These are phyloP conservation scores for Capitulum mitella DNA, from an alignment of 2,888 invertebrate genomes.

Conservation along the genomic window DNA sequence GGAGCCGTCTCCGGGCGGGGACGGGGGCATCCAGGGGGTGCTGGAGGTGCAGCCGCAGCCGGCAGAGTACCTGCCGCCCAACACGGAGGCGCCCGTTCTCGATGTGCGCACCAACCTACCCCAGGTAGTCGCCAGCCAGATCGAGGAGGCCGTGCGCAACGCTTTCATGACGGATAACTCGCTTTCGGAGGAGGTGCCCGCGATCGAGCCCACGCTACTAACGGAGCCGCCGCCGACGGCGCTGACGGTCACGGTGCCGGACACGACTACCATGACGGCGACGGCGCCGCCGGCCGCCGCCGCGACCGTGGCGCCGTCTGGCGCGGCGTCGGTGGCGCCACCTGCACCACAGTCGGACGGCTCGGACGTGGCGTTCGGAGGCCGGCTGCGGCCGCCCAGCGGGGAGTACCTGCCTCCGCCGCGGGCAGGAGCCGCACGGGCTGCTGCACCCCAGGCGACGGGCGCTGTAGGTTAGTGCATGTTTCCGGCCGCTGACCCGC, in stretches of 20 bases:
- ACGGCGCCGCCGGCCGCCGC: not conserved
- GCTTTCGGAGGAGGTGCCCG: not conserved
- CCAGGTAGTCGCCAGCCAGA: not conserved
- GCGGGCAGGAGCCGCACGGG: not conserved
- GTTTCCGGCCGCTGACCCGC: not conserved
- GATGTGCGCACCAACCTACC: not conserved
- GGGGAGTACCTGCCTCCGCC: not conserved
- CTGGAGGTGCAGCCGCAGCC: not conserved
- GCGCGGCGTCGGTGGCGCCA: not conserved
- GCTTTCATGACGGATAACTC: not conserved
- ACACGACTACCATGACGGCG: not conserved
- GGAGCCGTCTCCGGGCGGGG: not conserved
- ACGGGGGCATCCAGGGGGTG: not conserved
- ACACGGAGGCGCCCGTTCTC: not conserved
- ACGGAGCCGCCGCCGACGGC: not conserved
- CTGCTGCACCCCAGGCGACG: not conserved
- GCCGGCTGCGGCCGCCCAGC: not conserved
- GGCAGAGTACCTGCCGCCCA: not conserved
- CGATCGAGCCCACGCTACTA: not conserved
- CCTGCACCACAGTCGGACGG: not conserved
- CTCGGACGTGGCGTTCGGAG: not conserved
- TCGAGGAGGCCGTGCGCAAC: not conserved
- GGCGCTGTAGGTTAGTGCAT: not conserved
- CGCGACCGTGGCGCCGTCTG: not conserved
- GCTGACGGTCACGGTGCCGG: not conserved